These are phyloP conservation scores for Pterois miles DNA, from an alignment of 2,797 vertebrate genomes.

Conservation along the genomic window DNA sequence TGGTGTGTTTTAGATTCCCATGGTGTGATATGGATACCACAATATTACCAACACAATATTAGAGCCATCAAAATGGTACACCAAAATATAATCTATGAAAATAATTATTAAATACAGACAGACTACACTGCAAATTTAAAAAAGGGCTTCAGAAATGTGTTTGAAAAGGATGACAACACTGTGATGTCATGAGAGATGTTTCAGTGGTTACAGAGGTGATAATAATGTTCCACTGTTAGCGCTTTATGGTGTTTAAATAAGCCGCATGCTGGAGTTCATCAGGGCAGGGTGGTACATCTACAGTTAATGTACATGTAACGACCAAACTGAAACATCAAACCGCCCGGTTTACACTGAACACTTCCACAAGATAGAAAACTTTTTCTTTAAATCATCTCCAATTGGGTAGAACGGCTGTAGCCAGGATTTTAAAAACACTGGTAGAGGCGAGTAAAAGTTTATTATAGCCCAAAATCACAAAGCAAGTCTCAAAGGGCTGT, in stretches of 20 bases:
- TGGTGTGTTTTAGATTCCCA: neutral
- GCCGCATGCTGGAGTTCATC: neutral
- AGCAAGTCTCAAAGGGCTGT: no score
- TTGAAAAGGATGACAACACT: neutral
- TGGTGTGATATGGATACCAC: neutral
- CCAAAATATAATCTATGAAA: neutral
- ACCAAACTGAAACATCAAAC: conserved; percentile 13
- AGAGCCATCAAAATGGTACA: neutral
- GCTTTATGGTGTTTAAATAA: neutral
- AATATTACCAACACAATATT: neutral
- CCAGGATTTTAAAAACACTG: neutral
- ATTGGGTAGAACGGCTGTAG: neutral
- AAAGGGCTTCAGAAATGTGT: neutral
- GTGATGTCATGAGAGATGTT: conserved; percentile 8
- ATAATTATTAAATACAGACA: neutral
- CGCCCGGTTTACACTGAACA: neutral
- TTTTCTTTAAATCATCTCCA: neutral
- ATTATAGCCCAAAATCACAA: no score
- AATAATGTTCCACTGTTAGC: neutral
- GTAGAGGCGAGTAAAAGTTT: neutral
- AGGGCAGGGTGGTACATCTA: neutral
- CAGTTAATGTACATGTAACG: neutral
- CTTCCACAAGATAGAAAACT: neutral
- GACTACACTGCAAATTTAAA: neutral
- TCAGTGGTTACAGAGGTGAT: neutral